Conservation (phyloP, 2,113 vertebrate genomes). For the Lanius ludovicianus region DNA sequence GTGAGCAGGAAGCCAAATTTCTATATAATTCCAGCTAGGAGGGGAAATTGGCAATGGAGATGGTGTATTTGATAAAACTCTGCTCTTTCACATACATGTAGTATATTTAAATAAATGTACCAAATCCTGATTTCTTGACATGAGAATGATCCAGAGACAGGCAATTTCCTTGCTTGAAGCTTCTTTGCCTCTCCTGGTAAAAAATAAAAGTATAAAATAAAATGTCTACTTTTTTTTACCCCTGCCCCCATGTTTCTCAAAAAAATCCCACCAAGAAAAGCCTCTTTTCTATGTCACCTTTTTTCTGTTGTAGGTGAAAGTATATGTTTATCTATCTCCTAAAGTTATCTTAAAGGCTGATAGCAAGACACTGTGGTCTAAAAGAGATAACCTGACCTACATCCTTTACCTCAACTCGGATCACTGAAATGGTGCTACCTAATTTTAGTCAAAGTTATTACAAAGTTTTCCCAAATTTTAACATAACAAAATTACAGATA, state of each 20-base stretch:
- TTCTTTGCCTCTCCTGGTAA: not conserved
- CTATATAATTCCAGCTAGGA: not conserved
- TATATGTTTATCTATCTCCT: not conserved
- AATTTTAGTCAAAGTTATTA: not conserved
- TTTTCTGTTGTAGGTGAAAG: not conserved
- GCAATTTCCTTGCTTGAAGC: not conserved
- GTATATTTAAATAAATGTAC: not conserved
- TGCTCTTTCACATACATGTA: not conserved
- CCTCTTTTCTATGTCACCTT: not conserved
- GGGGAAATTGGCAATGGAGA: not conserved
- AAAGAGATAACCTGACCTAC: not conserved
- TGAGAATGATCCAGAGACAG: not conserved
- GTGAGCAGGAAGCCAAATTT: not conserved
- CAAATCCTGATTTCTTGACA: not conserved
- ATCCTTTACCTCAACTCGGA: not conserved
- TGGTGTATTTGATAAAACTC: not conserved
- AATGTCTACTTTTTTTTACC: not conserved
- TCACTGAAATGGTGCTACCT: not conserved
- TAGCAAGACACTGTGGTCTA: not conserved
- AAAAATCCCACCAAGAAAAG: not conserved
- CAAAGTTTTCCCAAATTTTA: not conserved
- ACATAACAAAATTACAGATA: not conserved
- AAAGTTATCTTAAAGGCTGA: not conserved
- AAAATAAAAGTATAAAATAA: not conserved
- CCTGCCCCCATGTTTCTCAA: fast-evolving